Conservation (phyloP, 64 coral and sea anemone species). For the Platygyra sinensis region DNA sequence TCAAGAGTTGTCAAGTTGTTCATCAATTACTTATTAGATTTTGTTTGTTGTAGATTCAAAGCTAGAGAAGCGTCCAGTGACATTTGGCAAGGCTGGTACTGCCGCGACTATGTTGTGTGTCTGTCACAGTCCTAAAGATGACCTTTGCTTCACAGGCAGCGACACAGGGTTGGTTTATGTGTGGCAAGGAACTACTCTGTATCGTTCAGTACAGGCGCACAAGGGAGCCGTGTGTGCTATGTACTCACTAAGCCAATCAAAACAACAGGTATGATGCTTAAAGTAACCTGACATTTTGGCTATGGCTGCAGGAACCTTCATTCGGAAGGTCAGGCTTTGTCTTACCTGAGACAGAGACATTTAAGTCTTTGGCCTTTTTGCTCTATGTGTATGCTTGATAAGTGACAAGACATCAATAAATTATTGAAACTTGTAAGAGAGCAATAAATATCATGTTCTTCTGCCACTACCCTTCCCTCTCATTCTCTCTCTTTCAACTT, state of each 20-base stretch:
- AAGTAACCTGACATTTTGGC: no score
- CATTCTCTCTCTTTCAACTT: no score
- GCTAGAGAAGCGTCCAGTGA: slow-evolving; percentile 96
- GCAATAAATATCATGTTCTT: no score
- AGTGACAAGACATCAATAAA: no score
- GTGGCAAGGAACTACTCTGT: slow-evolving; percentile 90
- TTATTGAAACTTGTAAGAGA: no score
- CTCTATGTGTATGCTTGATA: no score
- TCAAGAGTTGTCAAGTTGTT: not conserved
- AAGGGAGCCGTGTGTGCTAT: slow-evolving; percentile 94
- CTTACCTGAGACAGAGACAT: no score
- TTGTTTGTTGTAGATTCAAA: slow-evolving; percentile 54
- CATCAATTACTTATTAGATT: not conserved
- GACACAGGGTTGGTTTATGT: slow-evolving; percentile 90
- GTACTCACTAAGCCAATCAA: slow-evolving; percentile 81
- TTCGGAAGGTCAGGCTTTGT: no score
- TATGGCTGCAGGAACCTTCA: no score
- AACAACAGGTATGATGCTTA: slow-evolving; percentile 58
- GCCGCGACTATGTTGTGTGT: slow-evolving; percentile 95
- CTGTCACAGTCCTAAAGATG: slow-evolving; percentile 95
- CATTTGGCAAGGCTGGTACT: slow-evolving; percentile 92
- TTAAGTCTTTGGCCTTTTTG: no score
- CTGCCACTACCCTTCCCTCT: no score
- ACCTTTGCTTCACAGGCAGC: slow-evolving; percentile 90
- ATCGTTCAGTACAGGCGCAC: slow-evolving; percentile 82